A percentile compares a stretch with the other conserved stretches of the same genome.
Conservation (phyloP, 2,113 vertebrate genomes). For the Euleptes europaea region DNA sequence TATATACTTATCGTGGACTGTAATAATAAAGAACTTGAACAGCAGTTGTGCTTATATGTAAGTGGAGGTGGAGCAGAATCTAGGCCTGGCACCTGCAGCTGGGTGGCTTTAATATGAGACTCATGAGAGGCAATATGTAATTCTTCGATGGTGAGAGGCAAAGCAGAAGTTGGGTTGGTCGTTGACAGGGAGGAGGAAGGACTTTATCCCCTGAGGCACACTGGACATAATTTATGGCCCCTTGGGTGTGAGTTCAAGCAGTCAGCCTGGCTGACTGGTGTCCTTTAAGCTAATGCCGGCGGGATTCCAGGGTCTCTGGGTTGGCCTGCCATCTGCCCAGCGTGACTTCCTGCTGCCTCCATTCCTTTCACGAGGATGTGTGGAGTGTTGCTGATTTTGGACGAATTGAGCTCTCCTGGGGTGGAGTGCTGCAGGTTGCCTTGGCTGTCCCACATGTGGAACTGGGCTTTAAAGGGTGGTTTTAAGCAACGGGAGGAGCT, state of each 20-base stretch:
- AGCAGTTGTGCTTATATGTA: not conserved
- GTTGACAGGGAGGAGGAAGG: not conserved
- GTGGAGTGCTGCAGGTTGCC: constrained; percentile 53
- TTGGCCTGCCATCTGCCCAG: too few species aligned
- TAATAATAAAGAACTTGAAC: too few species aligned
- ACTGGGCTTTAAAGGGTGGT: constrained; percentile 57
- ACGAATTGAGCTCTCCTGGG: constrained; percentile 57
- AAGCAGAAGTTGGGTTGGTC: not conserved
- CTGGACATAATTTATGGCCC: not conserved
- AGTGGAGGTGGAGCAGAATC: rapidly evolving
- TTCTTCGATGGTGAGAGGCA: not conserved
- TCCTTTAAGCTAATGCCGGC: not conserved
- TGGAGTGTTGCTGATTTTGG: constrained; percentile 39
- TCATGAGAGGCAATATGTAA: not conserved
- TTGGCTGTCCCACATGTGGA: constrained; percentile 46
- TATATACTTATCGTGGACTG: too few species aligned
- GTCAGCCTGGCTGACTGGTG: not conserved
- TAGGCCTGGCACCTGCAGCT: rapidly evolving
- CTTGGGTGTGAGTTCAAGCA: not conserved
- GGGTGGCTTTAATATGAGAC: rapidly evolving
- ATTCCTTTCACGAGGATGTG: too few species aligned
- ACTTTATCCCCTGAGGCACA: too few species aligned
- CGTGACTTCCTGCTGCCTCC: too few species aligned
- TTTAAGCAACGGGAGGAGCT: constrained; percentile 49
- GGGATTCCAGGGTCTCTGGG: too few species aligned